A percentile compares a stretch with the other conserved stretches of the same genome.
These are phyloP conservation scores for Octodonta nipae DNA, from an alignment of 2,888 invertebrate species.

Conservation along the genomic window DNA sequence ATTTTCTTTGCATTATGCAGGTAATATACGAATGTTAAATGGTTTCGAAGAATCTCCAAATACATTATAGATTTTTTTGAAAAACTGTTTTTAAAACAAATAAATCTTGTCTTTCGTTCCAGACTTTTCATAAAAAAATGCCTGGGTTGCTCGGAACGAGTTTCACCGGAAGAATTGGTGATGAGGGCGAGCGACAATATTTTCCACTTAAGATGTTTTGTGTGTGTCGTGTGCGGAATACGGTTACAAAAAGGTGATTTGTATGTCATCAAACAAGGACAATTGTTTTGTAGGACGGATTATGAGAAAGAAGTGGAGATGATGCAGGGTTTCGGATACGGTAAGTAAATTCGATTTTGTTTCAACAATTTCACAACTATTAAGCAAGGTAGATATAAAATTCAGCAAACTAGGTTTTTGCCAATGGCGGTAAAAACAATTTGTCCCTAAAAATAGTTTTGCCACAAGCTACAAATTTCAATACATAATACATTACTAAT, in stretches of 20 bases:
- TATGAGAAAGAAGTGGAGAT: constrained; percentile 68
- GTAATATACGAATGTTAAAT: too few species aligned
- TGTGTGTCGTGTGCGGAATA: constrained; percentile 63
- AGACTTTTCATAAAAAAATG: constrained; percentile 64
- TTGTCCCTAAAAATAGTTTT: too few species aligned
- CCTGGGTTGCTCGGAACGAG: constrained; percentile 56
- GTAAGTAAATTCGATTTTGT: too few species aligned
- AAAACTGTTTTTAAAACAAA: too few species aligned
- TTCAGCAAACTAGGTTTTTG: not conserved
- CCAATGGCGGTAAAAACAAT: not conserved
- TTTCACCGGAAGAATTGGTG: constrained; percentile 63
- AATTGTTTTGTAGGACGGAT: constrained; percentile 65
- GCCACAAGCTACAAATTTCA: too few species aligned
- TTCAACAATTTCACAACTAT: too few species aligned
- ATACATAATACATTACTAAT: too few species aligned
- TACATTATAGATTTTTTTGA: too few species aligned
- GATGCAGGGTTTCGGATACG: constrained; percentile 48
- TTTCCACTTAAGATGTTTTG: constrained; percentile 68
- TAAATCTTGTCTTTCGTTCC: constrained; percentile 18
- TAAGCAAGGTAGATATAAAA: too few species aligned
- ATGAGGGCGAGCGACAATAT: constrained; percentile 63
- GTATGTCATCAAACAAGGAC: constrained; percentile 64
- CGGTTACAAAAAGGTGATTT: constrained; percentile 68
- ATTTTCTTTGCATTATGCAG: too few species aligned
- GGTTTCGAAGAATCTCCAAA: too few species aligned